These are phyloP conservation scores for Trichogramma dendrolimi DNA, from an alignment of 2,888 invertebrate species.

Conservation along the genomic window DNA sequence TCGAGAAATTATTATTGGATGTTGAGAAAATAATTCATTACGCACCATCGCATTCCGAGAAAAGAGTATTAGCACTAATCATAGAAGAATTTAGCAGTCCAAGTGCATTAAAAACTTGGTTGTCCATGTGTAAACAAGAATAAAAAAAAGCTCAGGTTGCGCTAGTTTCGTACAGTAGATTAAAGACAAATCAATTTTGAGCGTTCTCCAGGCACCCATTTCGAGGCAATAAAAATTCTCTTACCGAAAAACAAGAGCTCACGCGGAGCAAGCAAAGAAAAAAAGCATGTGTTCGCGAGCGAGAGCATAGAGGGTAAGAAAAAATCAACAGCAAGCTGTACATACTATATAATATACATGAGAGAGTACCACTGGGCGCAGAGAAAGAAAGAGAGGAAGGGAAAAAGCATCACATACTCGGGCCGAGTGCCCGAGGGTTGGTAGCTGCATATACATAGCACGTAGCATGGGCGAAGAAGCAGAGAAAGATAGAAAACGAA, in stretches of 20 bases:
- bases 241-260: constrained; percentile 15
- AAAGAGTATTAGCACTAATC: too few species aligned
- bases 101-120: too few species aligned
- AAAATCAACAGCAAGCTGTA: neutral
- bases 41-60: too few species aligned
- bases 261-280: neutral
- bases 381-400: neutral
- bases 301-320: constrained; percentile 1
- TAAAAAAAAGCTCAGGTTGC: neutral
- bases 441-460: too few species aligned
- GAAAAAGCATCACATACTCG: neutral
- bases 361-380: neutral
- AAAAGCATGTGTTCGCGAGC: neutral
- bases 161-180: constrained; percentile 19
- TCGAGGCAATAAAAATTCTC: constrained; percentile 25
- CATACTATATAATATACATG: neutral
- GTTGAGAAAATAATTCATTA: too few species aligned
- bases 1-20: too few species aligned
- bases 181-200: constrained; percentile 28
- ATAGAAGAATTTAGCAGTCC: too few species aligned
- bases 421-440: too few species aligned
- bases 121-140: too few species aligned
- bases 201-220: constrained; percentile 11
- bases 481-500: constrained; percentile 6
- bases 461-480: neutral